Evolutionary conservation across 2,113 vertebrate genomes (phyloP).

Genomic region (Reinhardtius hippoglossoides): DNA sequence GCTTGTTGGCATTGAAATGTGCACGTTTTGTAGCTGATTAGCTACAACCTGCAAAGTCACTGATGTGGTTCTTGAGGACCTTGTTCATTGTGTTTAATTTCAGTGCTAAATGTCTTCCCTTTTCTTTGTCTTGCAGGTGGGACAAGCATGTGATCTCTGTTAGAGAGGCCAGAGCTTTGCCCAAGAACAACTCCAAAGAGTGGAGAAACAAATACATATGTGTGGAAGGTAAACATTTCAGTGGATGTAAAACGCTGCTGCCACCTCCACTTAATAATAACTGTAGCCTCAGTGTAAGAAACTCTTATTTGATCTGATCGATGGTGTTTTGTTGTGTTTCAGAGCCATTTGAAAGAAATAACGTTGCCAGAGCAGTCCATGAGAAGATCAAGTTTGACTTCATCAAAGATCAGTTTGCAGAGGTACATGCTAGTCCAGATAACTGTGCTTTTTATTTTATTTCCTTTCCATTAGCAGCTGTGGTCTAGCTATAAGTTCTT

Average conservation of each 20-base stretch:
- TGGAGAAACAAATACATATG: conserved; percentile 97
- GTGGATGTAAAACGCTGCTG: background rate
- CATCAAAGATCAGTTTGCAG: conserved; percentile 87
- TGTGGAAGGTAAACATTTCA: conserved; percentile 89
- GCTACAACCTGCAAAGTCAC: background rate
- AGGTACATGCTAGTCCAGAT: conserved; percentile 82
- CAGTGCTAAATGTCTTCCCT: background rate
- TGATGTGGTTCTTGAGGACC: background rate
- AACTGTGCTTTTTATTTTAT: background rate
- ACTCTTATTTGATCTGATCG: background rate
- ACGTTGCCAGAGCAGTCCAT: conserved; percentile 95
- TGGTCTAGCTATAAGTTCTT: conserved; percentile 10
- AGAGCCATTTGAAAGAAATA: conserved; percentile 97
- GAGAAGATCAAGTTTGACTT: conserved; percentile 91
- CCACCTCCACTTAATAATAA: background rate
- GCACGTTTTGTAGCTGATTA: background rate
- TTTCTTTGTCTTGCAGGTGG: conserved; percentile 85
- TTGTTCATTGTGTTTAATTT: background rate
- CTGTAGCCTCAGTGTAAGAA: background rate
- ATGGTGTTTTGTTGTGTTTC: conserved; percentile 62
- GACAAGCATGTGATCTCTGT: conserved; percentile 90
- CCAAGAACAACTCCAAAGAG: conserved; percentile 84
- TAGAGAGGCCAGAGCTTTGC: conserved; percentile 89
- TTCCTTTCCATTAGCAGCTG: background rate
- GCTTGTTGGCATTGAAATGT: background rate